Conservation (phyloP, 1,140 invertebrate species). For the Zophobas morio region DNA sequence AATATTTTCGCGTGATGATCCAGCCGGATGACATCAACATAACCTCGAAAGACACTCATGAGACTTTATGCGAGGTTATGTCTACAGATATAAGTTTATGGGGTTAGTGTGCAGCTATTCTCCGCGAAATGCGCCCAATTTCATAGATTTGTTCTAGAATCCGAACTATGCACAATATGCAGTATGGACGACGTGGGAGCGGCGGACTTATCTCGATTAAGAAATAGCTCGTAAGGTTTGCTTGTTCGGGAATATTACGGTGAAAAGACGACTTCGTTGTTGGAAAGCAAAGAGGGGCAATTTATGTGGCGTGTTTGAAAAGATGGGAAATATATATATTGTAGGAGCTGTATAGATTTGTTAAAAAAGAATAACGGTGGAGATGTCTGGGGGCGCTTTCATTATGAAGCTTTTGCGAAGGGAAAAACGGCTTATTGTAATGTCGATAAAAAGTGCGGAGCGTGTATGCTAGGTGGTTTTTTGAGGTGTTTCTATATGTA, state of each 20-base stretch:
- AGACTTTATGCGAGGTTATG: slow-evolving; percentile 29
- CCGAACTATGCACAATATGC: slow-evolving; percentile 35
- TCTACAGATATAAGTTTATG: slow-evolving; percentile 24
- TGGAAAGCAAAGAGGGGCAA: slow-evolving; percentile 11
- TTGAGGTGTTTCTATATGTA: no score
- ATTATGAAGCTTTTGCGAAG: no score
- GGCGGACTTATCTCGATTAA: slow-evolving; percentile 21
- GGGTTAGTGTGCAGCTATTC: slow-evolving; percentile 34
- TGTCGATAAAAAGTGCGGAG: no score
- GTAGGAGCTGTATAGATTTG: not conserved
- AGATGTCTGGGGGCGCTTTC: no score
- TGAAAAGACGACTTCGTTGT: not conserved
- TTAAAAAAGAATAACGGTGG: not conserved
- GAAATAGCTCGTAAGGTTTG: slow-evolving; percentile 23
- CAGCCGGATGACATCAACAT: slow-evolving; percentile 25
- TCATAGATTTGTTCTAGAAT: slow-evolving; percentile 32
- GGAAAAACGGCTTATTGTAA: no score
- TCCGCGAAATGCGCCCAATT: slow-evolving; percentile 29
- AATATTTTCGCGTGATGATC: slow-evolving; percentile 21
- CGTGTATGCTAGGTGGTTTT: no score
- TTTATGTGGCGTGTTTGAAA: slow-evolving; percentile 9
- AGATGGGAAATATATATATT: not conserved
- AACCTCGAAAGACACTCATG: slow-evolving; percentile 27
- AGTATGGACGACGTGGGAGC: slow-evolving; percentile 9
- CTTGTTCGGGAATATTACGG: slow-evolving; percentile 22